phyloP scores from a whole-genome alignment of 2,888 invertebrate species.

The Calameuta pallipes region DNA sequence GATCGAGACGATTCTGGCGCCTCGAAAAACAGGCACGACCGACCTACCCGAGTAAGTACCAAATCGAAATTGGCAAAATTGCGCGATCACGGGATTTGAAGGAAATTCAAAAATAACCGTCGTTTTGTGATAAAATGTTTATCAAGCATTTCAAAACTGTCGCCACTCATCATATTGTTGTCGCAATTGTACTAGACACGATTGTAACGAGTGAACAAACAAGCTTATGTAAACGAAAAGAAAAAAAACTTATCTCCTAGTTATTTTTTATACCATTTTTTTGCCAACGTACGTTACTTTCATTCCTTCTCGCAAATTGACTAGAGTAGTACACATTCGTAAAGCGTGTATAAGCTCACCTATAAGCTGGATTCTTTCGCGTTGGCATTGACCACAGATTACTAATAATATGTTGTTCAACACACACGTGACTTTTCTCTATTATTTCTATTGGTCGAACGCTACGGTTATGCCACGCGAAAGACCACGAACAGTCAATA shows the following conservation, averaged over 20 bases:
- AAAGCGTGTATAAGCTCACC: not conserved
- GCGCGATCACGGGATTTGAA: not conserved
- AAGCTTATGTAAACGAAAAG: not conserved
- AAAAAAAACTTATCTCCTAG: not conserved
- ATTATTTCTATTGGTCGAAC: slow-evolving; percentile 43
- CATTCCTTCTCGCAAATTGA: not conserved
- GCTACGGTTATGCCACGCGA: slow-evolving; percentile 29
- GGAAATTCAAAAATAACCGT: not conserved
- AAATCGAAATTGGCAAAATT: not conserved
- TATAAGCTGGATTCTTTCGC: not conserved
- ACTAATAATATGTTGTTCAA: slow-evolving; percentile 24
- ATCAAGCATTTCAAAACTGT: not conserved
- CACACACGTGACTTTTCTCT: slow-evolving; percentile 43
- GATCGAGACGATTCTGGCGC: too few relatives aligned
- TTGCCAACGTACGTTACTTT: not conserved
- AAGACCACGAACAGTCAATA: slow-evolving; percentile 31
- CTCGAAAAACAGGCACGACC: not conserved
- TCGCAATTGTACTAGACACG: not conserved
- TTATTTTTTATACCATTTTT: not conserved
- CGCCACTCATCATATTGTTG: not conserved
- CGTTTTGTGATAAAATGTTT: not conserved
- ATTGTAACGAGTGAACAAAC: not conserved
- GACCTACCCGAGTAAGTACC: not conserved
- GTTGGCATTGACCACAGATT: slow-evolving; percentile 22
- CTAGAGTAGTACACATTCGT: not conserved